Evolutionary conservation across 2,797 vertebrate genomes (phyloP).

Genomic region (Acanthis flammea): DNA sequence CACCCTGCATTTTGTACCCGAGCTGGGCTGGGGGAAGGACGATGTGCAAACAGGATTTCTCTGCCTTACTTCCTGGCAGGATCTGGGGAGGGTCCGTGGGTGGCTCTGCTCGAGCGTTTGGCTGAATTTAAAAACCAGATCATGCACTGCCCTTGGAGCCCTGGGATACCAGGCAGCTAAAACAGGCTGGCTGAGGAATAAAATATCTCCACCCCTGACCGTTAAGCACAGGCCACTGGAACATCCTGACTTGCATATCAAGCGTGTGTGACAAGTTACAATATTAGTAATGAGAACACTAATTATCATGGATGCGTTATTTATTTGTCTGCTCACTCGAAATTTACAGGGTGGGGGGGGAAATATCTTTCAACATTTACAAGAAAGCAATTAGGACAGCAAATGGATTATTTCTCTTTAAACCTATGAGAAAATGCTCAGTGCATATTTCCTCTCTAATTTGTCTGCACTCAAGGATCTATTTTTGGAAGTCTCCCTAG

Average conservation of each 20-base stretch:
- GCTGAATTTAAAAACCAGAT: neutral
- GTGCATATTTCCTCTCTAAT: conserved; percentile 56
- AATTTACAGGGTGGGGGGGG: neutral
- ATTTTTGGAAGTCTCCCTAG: conserved; percentile 75
- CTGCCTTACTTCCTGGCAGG: accelerated
- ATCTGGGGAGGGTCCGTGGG: neutral
- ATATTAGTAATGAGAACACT: neutral
- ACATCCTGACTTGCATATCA: neutral
- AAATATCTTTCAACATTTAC: conserved; percentile 28
- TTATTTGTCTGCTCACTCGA: conserved; percentile 24
- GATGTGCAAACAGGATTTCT: neutral
- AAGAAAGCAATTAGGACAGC: conserved; percentile 39
- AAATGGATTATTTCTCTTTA: conserved; percentile 45
- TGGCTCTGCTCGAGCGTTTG: neutral
- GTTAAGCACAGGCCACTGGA: neutral
- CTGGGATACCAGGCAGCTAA: neutral
- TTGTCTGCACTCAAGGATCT: conserved; percentile 61
- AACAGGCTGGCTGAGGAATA: neutral
- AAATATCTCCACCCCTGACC: neutral
- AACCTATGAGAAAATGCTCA: conserved; percentile 55
- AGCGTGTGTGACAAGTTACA: neutral
- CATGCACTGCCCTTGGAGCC: neutral
- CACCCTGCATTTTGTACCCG: accelerated
- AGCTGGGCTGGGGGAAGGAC: neutral
- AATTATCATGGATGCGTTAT: neutral